phyloP scores from a whole-genome alignment of 2,113 vertebrate genomes.

The Melanerpes aurifrons region DNA sequence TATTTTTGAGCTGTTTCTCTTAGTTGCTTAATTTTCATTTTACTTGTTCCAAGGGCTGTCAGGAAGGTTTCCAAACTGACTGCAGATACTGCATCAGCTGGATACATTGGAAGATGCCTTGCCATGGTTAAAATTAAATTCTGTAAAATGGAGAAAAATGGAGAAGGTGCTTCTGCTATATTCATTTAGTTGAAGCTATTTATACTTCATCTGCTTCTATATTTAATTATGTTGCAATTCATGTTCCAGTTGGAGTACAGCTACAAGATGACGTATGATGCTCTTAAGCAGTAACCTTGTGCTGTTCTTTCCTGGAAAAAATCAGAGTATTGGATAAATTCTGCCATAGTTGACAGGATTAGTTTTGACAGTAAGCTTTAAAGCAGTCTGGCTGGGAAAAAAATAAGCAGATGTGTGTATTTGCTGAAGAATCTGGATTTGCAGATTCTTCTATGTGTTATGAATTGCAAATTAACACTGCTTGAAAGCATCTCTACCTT shows the following conservation, averaged over 20 bases:
- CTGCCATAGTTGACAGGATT: not conserved
- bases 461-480: conserved; percentile 8
- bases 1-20: not conserved
- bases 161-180: not conserved
- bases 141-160: not conserved
- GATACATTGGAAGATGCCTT: not conserved
- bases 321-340: not conserved
- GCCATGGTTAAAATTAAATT: not conserved
- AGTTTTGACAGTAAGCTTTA: conserved; percentile 39
- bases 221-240: conserved; percentile 33
- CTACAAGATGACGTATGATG: conserved; percentile 1
- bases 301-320: conserved; percentile 2
- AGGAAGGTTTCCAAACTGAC: not conserved
- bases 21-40: not conserved
- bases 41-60: not conserved
- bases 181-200: conserved; percentile 18
- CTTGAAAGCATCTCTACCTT: not conserved
- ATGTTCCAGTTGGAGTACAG: conserved; percentile 1
- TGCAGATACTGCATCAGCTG: not conserved
- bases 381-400: not conserved
- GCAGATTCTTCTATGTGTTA: not conserved
- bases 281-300: not conserved
- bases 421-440: conserved; percentile 19
- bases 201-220: conserved; percentile 20
- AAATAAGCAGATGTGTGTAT: not conserved